Base-by-base conservation (phyloP, 92 coral and sea anemone genomes). In the Siderastrea radians region DNA sequence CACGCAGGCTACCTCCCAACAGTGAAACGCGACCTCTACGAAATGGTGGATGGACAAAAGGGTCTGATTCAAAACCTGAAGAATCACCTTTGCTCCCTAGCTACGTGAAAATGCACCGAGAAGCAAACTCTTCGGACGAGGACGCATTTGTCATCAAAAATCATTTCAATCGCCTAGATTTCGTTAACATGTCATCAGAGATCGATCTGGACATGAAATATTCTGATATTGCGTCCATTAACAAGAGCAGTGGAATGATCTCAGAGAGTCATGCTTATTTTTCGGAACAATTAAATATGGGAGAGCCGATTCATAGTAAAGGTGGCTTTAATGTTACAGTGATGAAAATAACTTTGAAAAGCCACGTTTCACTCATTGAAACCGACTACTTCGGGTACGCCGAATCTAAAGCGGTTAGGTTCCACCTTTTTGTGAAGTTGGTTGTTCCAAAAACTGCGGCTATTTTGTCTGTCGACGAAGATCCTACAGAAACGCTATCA, bases 31-130 rank as follows among this genome's bases (percentile, higher is more conserved):
- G 74, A 88, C 26, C 84, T 88, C 50, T 88, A 88, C 45, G 82
- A 88, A 81, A 73, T 72, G 13, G 60, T 88, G 6, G 88, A 88
- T 65, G 91, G 91, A 16, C 44, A 72, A 57, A 54, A 50, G 12
- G 15, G 46, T 10, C 62, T 1, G 38, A 66, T 5, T 38, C 54
- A 3, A 57, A 13, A 26, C 88, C 91, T 6, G 91, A 88, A 65
- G 59, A 88, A 3, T 82, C 91, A 4, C 79, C 82, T 4, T 19
- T 88, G 77, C 53, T 88, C 26, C 91, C 91, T 12, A 83, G 69
- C 52, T 60, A 82, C 43, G 87, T 88, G 53, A 80, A 48, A 6
- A 88, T 88, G 91, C 91, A 88, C 77, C 80, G 91, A 49, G 72
- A 88, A 72, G 91, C 88, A 26, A 7, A 82, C 74, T 81, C 91